These are phyloP conservation scores for Eulemur mongoz DNA, from an alignment of 2,797 vertebrate species.

Conservation along the genomic window DNA sequence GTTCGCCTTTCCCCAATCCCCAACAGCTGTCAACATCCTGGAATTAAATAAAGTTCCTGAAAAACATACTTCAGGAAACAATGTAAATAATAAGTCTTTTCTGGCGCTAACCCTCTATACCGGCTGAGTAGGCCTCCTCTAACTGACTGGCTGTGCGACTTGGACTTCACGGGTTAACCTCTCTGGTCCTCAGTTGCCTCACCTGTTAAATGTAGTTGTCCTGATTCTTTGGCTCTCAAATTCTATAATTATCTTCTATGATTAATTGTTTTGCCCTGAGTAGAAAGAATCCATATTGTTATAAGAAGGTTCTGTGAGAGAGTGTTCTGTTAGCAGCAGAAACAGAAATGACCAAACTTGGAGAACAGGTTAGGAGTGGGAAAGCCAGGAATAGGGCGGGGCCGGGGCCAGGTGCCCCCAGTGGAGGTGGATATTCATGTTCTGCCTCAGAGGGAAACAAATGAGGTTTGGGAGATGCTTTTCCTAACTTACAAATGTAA, in stretches of 20 bases:
- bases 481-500: neutral
- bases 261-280: neutral
- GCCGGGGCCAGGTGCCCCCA: neutral
- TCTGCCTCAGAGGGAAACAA: neutral
- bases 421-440: neutral
- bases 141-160: neutral
- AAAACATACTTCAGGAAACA: neutral
- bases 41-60: neutral
- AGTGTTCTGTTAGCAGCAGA: neutral
- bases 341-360: neutral
- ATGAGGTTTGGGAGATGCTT: neutral
- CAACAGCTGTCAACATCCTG: neutral
- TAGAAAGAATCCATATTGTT: neutral
- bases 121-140: neutral
- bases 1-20: fast-evolving
- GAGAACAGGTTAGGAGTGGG: neutral
- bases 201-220: neutral
- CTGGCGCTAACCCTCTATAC: neutral
- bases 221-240: neutral
- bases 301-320: neutral
- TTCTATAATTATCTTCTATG: neutral
- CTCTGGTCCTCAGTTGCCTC: neutral
- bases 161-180: neutral
- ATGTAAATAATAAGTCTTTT: neutral
- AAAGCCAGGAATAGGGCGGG: neutral